Evolutionary conservation across 2,797 vertebrate species (phyloP).

Genomic region (Catharus ustulatus): DNA sequence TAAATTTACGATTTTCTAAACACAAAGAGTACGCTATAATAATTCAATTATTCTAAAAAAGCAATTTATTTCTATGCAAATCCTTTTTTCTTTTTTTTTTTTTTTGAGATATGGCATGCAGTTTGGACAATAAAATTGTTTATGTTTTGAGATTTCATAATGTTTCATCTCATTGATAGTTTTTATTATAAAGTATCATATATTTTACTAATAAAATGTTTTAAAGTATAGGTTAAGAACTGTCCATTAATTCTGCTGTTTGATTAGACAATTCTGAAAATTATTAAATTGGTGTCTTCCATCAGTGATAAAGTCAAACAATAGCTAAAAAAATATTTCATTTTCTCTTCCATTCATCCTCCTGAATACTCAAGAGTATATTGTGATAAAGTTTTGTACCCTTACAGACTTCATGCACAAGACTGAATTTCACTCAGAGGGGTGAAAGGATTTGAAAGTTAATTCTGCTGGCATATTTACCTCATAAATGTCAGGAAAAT

Average conservation of each 20-base stretch:
- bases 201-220: neutral
- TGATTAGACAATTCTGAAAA: neutral
- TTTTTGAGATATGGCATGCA: neutral
- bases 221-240: neutral
- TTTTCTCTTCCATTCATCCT: neutral
- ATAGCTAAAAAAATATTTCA: neutral
- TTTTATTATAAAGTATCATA: neutral
- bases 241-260: neutral
- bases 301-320: neutral
- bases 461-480: neutral
- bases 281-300: neutral
- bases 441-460: neutral
- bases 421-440: neutral
- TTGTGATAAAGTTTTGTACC: neutral
- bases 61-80: neutral
- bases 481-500: neutral
- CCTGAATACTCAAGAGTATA: neutral
- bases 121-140: neutral
- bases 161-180: neutral
- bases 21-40: neutral
- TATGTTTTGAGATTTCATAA: neutral
- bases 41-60: neutral
- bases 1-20: neutral
- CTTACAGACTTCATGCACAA: neutral
- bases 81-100: neutral